Evolutionary conservation across 2,113 vertebrate species (phyloP).

Genomic region (Zosterops japonicus): DNA sequence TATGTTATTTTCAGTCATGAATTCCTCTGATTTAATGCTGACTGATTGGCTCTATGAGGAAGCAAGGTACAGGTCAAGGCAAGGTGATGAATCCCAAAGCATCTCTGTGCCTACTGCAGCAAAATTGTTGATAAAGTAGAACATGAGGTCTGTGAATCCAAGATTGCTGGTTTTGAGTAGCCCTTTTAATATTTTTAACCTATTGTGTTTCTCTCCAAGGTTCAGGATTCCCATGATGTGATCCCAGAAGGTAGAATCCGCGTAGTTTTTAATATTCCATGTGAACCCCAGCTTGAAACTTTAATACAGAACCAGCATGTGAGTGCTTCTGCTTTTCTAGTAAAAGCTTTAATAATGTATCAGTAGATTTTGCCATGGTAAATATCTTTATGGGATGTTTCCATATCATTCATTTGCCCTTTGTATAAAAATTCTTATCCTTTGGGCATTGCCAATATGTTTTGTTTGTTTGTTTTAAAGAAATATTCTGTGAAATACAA

Average conservation of each 20-base stretch:
- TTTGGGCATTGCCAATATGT: constrained; percentile 7
- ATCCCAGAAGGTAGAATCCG: constrained; percentile 91
- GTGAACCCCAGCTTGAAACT: constrained; percentile 90
- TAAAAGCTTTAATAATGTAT: not conserved
- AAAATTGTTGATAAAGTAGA: not conserved
- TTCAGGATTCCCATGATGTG: constrained; percentile 92
- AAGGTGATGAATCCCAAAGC: not conserved
- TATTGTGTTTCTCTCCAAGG: constrained; percentile 68
- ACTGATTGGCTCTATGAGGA: not conserved
- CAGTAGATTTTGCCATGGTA: not conserved
- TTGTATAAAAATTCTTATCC: not conserved
- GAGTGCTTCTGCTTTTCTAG: constrained; percentile 65
- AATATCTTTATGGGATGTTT: not conserved
- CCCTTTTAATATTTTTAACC: not conserved
- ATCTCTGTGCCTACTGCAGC: not conserved
- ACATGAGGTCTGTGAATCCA: not conserved
- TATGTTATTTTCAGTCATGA: not conserved
- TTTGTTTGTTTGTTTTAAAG: constrained; percentile 78
- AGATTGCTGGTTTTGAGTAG: not conserved
- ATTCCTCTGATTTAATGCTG: not conserved
- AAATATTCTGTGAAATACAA: constrained; percentile 97
- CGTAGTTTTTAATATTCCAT: constrained; percentile 90
- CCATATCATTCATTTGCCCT: not conserved
- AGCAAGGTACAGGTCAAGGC: not conserved
- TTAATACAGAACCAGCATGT: constrained; percentile 98